Conservation (phyloP, 2,797 vertebrate genomes). For the Lacerta bilineata region DNA sequence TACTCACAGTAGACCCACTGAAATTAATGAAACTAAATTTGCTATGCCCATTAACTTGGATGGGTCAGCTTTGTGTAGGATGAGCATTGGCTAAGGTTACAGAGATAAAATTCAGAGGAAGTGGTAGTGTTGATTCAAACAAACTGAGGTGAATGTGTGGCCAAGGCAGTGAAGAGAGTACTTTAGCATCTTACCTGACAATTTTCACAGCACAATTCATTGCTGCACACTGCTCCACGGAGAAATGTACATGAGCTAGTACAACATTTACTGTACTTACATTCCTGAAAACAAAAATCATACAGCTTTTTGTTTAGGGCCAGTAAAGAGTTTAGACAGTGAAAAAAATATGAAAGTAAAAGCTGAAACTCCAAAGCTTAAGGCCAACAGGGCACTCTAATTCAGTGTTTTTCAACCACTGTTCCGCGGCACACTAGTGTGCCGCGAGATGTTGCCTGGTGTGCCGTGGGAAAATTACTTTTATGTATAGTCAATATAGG, state of each 20-base stretch:
- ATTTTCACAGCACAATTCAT: conserved; percentile 59
- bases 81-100: too few relatives aligned
- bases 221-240: conserved; percentile 13
- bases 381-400: background rate
- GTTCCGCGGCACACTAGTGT: too few relatives aligned
- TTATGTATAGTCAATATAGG: too few relatives aligned
- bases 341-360: background rate
- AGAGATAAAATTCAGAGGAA: background rate
- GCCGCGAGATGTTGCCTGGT: too few relatives aligned
- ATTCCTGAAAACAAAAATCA: conserved; percentile 62
- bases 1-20: too few relatives aligned
- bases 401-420: too few relatives aligned
- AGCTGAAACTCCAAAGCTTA: background rate
- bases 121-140: background rate
- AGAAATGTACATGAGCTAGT: background rate
- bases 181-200: conserved; percentile 59
- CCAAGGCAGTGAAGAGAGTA: background rate
- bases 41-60: too few relatives aligned
- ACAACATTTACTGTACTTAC: conserved; percentile 68
- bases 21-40: too few relatives aligned
- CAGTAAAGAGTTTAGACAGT: background rate
- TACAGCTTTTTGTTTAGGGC: accelerated
- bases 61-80: too few relatives aligned
- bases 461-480: too few relatives aligned
- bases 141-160: background rate